phyloP scores from a whole-genome alignment of 2,888 invertebrate genomes.

The Netelia melanura region DNA sequence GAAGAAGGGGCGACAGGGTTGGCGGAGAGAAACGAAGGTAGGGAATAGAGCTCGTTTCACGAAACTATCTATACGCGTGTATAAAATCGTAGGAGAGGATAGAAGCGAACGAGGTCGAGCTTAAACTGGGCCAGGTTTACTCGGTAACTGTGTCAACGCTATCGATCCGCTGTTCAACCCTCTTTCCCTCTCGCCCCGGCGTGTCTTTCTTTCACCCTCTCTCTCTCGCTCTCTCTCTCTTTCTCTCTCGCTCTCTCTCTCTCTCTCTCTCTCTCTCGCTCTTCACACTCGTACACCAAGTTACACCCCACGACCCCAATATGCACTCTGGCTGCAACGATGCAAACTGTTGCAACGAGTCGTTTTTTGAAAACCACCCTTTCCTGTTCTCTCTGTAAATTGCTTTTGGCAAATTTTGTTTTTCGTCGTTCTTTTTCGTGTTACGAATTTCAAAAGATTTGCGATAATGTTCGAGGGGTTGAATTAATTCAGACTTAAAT shows the following conservation, averaged over 20 bases:
- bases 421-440: not conserved
- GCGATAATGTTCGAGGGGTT: not conserved
- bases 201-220: not conserved
- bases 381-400: not conserved
- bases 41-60: slow-evolving; percentile 29
- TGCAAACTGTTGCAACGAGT: slow-evolving; percentile 76
- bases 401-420: not conserved
- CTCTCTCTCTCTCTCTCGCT: slow-evolving; percentile 16
- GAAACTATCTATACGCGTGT: slow-evolving; percentile 1
- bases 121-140: slow-evolving; percentile 84
- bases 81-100: slow-evolving; percentile 58
- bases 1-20: slow-evolving; percentile 10
- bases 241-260: slow-evolving; percentile 17
- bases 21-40: slow-evolving; percentile 19
- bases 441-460: not conserved
- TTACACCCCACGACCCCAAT: slow-evolving; percentile 24
- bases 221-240: not conserved
- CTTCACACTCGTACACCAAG: slow-evolving; percentile 12
- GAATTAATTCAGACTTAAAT: not conserved
- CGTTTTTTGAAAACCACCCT: slow-evolving; percentile 66
- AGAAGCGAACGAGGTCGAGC: slow-evolving; percentile 79
- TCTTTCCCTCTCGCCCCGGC: not conserved
- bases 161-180: slow-evolving; percentile 76
- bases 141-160: slow-evolving; percentile 84
- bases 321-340: slow-evolving; percentile 25